Base-by-base conservation (phyloP, 2,113 vertebrate species). In the Oxygymnocypris stewartii region DNA sequence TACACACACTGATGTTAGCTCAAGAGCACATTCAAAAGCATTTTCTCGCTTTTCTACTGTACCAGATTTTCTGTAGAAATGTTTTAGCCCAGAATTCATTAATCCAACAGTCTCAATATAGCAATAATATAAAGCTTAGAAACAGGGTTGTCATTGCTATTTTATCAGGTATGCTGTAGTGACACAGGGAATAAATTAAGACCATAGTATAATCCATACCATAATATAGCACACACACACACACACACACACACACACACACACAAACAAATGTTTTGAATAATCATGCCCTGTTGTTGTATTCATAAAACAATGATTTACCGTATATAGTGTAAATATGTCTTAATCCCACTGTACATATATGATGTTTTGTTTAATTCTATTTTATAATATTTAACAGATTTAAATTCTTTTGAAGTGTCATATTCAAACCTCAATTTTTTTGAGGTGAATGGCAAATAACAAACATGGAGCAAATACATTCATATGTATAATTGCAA, bases 321-420 rank as follows among this genome's bases (percentile, higher is more conserved):
- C 14, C 89, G 88, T 88, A 86, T 61, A 86, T 88, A 87, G 4
- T 91, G 89, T 90, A 90, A 87, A 89, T 91, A 88, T 84, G 84
- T 85, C 25, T 35, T 61, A 59, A 82, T 59, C 1, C n/a, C 47
- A 37, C 16, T 90, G 84, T 87, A 87, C 57, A 87, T 54, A 44
- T 86, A 76, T 81, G 16, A 42, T 86, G 25, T n/a, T 61, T 59
- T 85, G n/a, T 86, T 51, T 82, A 6, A 80, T 76, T 57, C 2
- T 85, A 35, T 88, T 77, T 78, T 54, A 35, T 78, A 54, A 35
- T 90, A 84, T 89, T 78, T 78, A 31, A 90, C 25, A 89, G 76
- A 87, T 85, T 90, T 91, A 86, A 90, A 59, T 61, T 84, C 40
- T 82, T 69, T 61, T 90, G 90, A 89, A 91, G 87, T 86, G 85